Evolutionary conservation across 2,797 vertebrate species (phyloP), one percentile per base, ranked within the genome.

Genomic region (Prunella strophiata): DNA sequence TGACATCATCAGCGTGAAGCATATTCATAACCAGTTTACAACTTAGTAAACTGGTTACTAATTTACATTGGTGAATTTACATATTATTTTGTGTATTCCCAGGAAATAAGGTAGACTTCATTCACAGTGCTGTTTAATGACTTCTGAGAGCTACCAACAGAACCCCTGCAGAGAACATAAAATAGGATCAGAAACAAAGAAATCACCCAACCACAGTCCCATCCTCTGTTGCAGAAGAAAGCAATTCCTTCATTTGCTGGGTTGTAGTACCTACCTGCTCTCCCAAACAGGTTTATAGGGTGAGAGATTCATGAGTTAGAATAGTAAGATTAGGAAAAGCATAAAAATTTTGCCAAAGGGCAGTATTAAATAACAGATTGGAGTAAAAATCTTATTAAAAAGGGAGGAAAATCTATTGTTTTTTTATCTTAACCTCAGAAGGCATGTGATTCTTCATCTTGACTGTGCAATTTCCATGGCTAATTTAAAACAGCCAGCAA

Each of bases 161-260:
- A 47, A 38, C 2, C 0, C 1, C 11, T 17, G n/a, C 1, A 2
- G 4, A 20, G 45, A 65, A 29, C 13, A 30, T 1, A 50, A 85
- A 79, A 50, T 16, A 66, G 5, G 3, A 3, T 1, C 21, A 84
- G 32, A 45, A 47, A 30, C 13, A 38, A 59, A 25, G 7, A 52
- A 75, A 42, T 50, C 10, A 43, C 3, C 7, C n/a, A 66, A 6
- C 0, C 4, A 9, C 10, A 34, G 36, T 84, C 32, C 32, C 9
- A 63, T 3, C 7, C 11, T 47, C 59, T 71, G 7, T 15, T 50
- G 29, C 13, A 47, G 42, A 83, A 85, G 38, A 40, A 40, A 83
- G 16, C 12, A n/a, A 14, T 40, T 43, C 2, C 34, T 65, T 50
- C 13, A 21, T 83, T 77, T 88, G 8, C 12, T 68, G 21, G 27